These are phyloP conservation scores for Thalpophila matura DNA, from an alignment of 2,888 invertebrate species.

Conservation along the genomic window DNA sequence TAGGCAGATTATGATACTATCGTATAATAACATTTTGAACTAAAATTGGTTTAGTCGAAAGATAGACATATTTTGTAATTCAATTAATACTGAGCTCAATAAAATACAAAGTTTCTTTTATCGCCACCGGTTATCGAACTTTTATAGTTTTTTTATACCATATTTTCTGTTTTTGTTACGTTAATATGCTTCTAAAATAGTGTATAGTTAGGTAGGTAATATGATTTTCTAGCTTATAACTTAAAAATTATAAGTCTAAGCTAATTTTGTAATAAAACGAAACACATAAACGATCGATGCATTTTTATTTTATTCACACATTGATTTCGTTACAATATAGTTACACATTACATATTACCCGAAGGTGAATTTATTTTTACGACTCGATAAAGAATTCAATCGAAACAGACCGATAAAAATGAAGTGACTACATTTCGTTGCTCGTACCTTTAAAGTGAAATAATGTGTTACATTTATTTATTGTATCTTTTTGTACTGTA, in stretches of 20 bases:
- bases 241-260: constrained; percentile 22
- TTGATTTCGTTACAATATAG: constrained; percentile 5
- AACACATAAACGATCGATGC: constrained; percentile 11
- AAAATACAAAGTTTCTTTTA: not conserved
- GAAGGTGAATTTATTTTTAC: constrained; percentile 29
- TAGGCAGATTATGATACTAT: too few relatives aligned
- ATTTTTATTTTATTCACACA: constrained; percentile 45
- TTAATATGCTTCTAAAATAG: constrained; percentile 5
- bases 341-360: not conserved
- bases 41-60: not conserved
- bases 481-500: constrained; percentile 42
- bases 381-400: constrained; percentile 31
- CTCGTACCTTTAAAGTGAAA: constrained; percentile 18
- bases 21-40: not conserved
- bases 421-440: not conserved
- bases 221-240: constrained; percentile 10
- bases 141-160: constrained; percentile 5
- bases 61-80: not conserved
- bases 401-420: constrained; percentile 32
- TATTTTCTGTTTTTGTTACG: constrained; percentile 4
- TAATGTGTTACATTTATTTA: constrained; percentile 32
- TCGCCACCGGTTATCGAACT: not conserved
- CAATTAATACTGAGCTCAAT: not conserved
- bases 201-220: not conserved
- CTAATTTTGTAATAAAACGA: constrained; percentile 51